Evolutionary conservation across 2,113 vertebrate species (phyloP).

Genomic region (Rhegmatorhina hoffmannsi): DNA sequence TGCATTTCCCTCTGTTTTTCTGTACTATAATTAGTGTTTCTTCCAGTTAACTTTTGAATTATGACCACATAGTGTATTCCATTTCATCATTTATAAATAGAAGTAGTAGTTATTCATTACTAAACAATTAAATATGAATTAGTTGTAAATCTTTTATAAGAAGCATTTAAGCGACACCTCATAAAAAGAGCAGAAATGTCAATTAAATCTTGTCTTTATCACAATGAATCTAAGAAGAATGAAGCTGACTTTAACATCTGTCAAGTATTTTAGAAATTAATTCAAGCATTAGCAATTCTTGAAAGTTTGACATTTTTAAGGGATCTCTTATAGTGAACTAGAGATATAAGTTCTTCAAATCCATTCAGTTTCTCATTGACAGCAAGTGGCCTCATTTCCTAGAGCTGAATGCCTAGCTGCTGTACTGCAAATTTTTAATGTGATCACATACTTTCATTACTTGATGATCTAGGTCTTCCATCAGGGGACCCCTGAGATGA

Average conservation of each 20-base stretch:
- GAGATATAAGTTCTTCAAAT: not conserved
- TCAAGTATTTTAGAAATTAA: not conserved
- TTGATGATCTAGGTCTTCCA: not conserved
- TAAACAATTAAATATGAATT: constrained; percentile 5
- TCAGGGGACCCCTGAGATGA: not conserved
- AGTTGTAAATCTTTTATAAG: constrained; percentile 9
- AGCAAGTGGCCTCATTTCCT: not conserved
- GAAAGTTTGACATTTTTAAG: not conserved
- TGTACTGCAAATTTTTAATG: not conserved
- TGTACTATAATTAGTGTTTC: not conserved
- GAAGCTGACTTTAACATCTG: not conserved
- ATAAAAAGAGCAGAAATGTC: not conserved
- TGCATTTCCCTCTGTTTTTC: not conserved
- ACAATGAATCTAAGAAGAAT: not conserved
- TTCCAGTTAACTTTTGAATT: not conserved
- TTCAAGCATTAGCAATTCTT: not conserved
- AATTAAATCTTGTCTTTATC: not conserved
- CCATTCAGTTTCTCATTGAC: not conserved
- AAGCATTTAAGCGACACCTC: not conserved
- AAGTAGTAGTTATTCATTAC: not conserved
- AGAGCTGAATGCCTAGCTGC: not conserved
- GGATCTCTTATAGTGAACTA: not conserved
- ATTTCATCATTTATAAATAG: constrained; percentile 1
- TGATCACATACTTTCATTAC: not conserved
- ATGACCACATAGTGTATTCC: not conserved